These are phyloP conservation scores for Calliphora vicina DNA, from an alignment of 1,140 invertebrate species.

Conservation along the genomic window DNA sequence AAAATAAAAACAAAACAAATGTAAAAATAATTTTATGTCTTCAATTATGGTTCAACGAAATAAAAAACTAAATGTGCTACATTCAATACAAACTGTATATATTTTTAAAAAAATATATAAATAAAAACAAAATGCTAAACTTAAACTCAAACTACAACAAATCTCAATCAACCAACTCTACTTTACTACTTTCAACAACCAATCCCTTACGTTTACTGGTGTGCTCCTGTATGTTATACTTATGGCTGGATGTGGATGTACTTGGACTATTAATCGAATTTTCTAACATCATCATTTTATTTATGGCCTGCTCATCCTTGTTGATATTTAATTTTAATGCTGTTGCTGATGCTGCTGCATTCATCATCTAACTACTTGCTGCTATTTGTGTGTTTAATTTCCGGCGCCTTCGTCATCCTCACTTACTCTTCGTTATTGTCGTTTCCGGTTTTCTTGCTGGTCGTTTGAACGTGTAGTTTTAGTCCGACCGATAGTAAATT, in stretches of 20 bases:
- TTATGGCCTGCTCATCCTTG: background rate
- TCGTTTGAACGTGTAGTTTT: conserved; percentile 79
- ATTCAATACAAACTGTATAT: background rate
- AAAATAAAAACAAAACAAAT: background rate
- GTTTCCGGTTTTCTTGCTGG: background rate
- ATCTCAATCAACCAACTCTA: background rate
- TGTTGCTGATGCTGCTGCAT: background rate
- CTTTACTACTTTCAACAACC: background rate
- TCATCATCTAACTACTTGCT: too few species aligned
- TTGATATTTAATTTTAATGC: background rate
- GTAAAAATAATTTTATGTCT: background rate
- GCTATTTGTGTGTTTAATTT: background rate
- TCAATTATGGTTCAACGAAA: background rate
- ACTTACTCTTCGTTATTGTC: background rate
- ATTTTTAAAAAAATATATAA: background rate
- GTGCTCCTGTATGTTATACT: too few species aligned
- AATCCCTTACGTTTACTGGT: too few species aligned
- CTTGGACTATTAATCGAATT: too few species aligned
- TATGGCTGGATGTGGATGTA: too few species aligned
- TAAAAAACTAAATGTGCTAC: background rate
- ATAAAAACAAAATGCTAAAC: background rate
- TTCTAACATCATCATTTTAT: too few species aligned
- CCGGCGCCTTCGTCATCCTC: background rate
- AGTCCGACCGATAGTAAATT: conserved; percentile 98
- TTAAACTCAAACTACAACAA: background rate